Evolutionary conservation across 2,888 invertebrate genomes (phyloP).

Genomic region (Teinopalpus imperialis): DNA sequence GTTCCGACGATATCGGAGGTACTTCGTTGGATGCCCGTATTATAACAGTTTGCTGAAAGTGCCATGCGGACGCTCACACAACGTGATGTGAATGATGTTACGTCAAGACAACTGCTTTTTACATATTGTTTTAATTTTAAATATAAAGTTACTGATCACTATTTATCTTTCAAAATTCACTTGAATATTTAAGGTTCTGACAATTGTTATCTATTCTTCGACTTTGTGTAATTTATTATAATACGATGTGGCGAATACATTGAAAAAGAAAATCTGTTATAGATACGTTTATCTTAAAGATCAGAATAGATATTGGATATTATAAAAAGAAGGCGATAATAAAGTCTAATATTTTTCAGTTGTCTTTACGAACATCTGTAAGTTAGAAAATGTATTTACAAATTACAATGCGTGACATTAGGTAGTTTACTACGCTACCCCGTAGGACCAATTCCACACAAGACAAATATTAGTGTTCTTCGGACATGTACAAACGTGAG

Average conservation of each 20-base stretch:
- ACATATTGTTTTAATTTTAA: no score
- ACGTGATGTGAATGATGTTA: constrained; percentile 58
- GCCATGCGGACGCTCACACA: constrained; percentile 79
- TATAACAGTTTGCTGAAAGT: constrained; percentile 80
- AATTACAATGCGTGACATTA: constrained; percentile 51
- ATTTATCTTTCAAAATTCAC: no score
- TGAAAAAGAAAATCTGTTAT: no score
- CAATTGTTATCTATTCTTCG: no score
- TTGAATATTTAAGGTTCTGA: no score
- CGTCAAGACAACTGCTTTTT: constrained; percentile 52
- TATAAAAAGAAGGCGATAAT: no score
- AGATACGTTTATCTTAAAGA: no score
- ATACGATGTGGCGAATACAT: no score
- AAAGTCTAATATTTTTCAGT: no score
- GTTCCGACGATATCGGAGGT: constrained; percentile 55
- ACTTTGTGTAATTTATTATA: no score
- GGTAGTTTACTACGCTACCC: constrained; percentile 46
- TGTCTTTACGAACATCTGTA: constrained; percentile 62
- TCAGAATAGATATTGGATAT: no score
- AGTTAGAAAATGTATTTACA: constrained; percentile 57
- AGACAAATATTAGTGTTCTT: constrained; percentile 41
- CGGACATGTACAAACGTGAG: constrained; percentile 37
- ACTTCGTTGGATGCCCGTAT: constrained; percentile 74
- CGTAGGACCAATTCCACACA: constrained; percentile 52
- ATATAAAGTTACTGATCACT: no score